Percentiles rank a stretch among this genome's conserved stretches.
These are phyloP conservation scores for Triops longicaudatus DNA, from an alignment of 1,140 invertebrate species.

Conservation along the genomic window DNA sequence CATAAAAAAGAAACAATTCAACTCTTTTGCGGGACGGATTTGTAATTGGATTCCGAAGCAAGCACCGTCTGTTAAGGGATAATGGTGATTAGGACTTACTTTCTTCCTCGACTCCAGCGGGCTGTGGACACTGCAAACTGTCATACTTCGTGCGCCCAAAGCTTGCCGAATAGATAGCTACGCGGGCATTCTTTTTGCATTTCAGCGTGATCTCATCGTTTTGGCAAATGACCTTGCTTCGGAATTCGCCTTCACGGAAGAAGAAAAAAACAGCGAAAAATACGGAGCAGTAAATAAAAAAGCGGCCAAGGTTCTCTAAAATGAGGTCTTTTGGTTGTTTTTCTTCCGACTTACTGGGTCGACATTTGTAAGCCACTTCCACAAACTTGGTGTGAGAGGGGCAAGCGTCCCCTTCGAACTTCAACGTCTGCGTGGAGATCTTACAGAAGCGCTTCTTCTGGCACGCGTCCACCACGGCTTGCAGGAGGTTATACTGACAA, in stretches of 20 bases:
- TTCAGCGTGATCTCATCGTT: slow-evolving; percentile 73
- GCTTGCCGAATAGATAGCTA: slow-evolving; percentile 82
- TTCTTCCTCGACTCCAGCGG: slow-evolving; percentile 72
- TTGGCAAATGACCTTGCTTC: slow-evolving; percentile 82
- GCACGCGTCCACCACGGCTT: slow-evolving; percentile 84
- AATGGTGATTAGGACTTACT: slow-evolving; percentile 52
- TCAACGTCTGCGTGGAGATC: slow-evolving; percentile 47
- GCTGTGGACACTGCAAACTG: slow-evolving; percentile 78
- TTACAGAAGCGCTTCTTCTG: slow-evolving; percentile 82
- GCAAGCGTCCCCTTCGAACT: slow-evolving; percentile 76
- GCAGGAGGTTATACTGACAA: slow-evolving; percentile 74
- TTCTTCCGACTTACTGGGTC: slow-evolving; percentile 69
- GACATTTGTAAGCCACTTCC: slow-evolving; percentile 87
- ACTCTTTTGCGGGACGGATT: background rate
- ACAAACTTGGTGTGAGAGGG: slow-evolving; percentile 72
- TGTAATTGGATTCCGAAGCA: slow-evolving; percentile 13
- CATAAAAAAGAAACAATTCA: background rate
- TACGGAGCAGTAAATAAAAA: background rate
- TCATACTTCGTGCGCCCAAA: slow-evolving; percentile 82
- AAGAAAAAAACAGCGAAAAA: slow-evolving; percentile 33
- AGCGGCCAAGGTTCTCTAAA: background rate
- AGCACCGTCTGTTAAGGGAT: background rate
- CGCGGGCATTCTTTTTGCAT: slow-evolving; percentile 69
- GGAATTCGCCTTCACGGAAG: slow-evolving; percentile 70
- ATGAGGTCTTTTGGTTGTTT: slow-evolving; percentile 15